A percentile compares a stretch with the other conserved stretches of the same genome.
These are phyloP conservation scores for Epistrophe eligans DNA, from an alignment of 2,888 invertebrate genomes.

Conservation along the genomic window DNA sequence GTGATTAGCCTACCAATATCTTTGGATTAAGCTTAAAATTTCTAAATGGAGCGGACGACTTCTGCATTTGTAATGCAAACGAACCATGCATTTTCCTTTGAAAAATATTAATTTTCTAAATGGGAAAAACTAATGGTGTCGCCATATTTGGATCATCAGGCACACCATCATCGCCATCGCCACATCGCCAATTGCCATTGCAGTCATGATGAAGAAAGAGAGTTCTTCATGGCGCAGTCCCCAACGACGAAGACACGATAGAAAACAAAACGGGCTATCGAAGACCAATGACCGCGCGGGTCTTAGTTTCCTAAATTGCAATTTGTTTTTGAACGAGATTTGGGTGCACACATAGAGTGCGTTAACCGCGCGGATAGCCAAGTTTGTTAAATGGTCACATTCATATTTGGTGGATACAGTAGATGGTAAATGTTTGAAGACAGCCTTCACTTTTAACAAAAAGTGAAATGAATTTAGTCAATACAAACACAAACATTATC, in stretches of 20 bases:
- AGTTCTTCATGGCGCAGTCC: conserved; percentile 14
- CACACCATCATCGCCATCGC: background rate
- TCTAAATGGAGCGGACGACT: conserved; percentile 61
- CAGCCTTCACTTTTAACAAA: no score
- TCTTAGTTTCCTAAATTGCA: conserved; percentile 53
- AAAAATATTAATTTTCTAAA: conserved; percentile 69
- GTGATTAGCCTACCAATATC: conserved; percentile 51
- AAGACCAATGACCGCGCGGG: conserved; percentile 30
- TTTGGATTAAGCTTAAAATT: conserved; percentile 64
- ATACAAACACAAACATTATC: no score
- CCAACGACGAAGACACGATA: conserved; percentile 1
- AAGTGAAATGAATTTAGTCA: no score
- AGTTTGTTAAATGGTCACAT: background rate
- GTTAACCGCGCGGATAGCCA: conserved; percentile 52
- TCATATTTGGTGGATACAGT: conserved; percentile 42
- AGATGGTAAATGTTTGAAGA: conserved; percentile 5
- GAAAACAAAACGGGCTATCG: conserved; percentile 5
- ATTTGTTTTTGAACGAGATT: conserved; percentile 55
- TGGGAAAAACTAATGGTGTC: conserved; percentile 50
- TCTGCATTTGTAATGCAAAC: conserved; percentile 51
- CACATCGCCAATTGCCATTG: conserved; percentile 16
- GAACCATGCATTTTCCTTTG: conserved; percentile 27
- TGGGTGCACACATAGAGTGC: conserved; percentile 58
- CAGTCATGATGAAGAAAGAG: conserved; percentile 22
- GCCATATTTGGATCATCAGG: conserved; percentile 58